Percentiles rank a stretch among this genome's conserved stretches.
phyloP scores from a whole-genome alignment of 2,797 vertebrate species.

The Arremon aurantiirostris region DNA sequence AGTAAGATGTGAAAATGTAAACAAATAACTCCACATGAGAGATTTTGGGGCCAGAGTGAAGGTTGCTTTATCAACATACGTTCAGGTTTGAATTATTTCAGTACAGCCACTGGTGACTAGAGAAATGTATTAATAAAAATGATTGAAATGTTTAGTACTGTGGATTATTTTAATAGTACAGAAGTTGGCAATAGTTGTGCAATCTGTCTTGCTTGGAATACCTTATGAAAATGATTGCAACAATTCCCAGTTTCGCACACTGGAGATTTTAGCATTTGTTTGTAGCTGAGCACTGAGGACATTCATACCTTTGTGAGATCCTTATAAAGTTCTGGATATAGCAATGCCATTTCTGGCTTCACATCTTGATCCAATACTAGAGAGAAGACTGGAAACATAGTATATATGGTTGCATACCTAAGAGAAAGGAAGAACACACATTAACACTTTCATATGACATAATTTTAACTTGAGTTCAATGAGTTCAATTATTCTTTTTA shows the following conservation, averaged over 20 bases:
- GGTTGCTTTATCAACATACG: not conserved
- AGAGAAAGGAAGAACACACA: not conserved
- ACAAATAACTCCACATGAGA: not conserved
- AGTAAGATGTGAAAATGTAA: not conserved
- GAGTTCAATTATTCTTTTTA: not conserved
- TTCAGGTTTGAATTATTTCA: not conserved
- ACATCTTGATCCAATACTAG: constrained; percentile 97
- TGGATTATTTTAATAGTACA: not conserved
- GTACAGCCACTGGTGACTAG: not conserved
- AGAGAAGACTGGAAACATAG: constrained; percentile 98
- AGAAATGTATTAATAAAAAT: not conserved
- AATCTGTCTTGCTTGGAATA: not conserved
- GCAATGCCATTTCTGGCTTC: constrained; percentile 92
- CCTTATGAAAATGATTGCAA: not conserved
- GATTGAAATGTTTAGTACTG: not conserved
- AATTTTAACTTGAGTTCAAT: not conserved
- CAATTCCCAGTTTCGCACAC: not conserved
- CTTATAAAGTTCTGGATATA: constrained; percentile 98
- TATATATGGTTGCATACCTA: constrained; percentile 98
- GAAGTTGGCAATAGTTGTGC: not conserved
- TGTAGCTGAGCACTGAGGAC: not conserved
- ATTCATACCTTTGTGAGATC: constrained; percentile 92
- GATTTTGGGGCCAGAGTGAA: not conserved
- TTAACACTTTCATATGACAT: not conserved
- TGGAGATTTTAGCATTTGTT: not conserved